These are phyloP conservation scores for Polyergus mexicanus DNA, from an alignment of 1,140 invertebrate species.

Conservation along the genomic window DNA sequence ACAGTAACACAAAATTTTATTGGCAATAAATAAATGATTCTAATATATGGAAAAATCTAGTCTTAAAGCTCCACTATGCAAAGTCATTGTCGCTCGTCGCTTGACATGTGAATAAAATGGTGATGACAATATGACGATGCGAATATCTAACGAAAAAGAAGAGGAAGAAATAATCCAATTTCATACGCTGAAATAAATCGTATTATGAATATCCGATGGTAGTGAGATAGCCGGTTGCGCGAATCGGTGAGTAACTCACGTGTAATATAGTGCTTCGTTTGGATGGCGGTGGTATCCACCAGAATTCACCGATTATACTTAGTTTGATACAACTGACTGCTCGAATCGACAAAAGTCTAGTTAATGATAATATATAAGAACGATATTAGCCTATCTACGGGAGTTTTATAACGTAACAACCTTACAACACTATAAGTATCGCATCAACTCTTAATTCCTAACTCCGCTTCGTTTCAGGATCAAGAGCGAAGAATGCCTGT, in stretches of 20 bases:
- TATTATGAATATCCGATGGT: conserved; percentile 78
- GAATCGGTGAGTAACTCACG: conserved; percentile 69
- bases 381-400: conserved; percentile 67
- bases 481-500: conserved; percentile 22
- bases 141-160: background rate
- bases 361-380: conserved; percentile 68
- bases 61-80: background rate
- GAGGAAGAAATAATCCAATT: conserved; percentile 34
- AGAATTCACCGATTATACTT: conserved; percentile 20
- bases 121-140: background rate
- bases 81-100: background rate
- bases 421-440: conserved; percentile 66
- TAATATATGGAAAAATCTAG: background rate
- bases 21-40: conserved; percentile 34
- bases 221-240: conserved; percentile 85
- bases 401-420: conserved; percentile 68
- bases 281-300: conserved; percentile 26
- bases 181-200: conserved; percentile 52
- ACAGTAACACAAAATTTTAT: background rate
- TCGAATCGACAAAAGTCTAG: conserved; percentile 62
- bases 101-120: background rate
- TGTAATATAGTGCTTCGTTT: background rate
- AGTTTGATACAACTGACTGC: conserved; percentile 24
- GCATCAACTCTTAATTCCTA: conserved; percentile 67
- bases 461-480: conserved; percentile 45